Conservation (phyloP, 2,888 invertebrate species). For the Stramonita haemastoma region DNA sequence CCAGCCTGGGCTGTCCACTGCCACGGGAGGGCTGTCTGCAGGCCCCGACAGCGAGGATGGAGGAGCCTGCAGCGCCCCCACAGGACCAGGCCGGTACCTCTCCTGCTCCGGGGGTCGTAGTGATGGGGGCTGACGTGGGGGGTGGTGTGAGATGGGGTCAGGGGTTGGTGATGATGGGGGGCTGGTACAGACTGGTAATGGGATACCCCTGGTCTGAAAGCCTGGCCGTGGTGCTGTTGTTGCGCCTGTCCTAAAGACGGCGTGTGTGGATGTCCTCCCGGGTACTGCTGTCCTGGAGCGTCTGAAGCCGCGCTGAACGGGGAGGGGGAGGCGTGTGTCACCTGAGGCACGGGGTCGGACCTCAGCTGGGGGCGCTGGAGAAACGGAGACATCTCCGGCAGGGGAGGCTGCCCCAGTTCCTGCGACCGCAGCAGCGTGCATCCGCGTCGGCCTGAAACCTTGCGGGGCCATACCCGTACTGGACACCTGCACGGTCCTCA, state of each 20-base stretch:
- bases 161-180: too few species aligned
- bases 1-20: too few species aligned
- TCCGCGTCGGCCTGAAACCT: background rate
- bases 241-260: background rate
- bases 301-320: background rate
- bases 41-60: too few species aligned
- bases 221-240: background rate
- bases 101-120: background rate
- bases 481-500: background rate
- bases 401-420: background rate
- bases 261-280: background rate
- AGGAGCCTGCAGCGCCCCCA: background rate
- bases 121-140: constrained; percentile 5
- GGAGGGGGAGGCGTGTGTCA: background rate
- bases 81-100: background rate
- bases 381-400: background rate
- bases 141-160: too few species aligned
- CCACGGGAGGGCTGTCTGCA: too few species aligned
- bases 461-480: background rate
- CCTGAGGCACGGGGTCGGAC: background rate
- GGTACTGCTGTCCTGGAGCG: background rate
- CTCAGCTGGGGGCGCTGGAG: background rate
- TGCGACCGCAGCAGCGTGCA: background rate
- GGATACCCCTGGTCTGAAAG: background rate
- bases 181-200: background rate